Evolutionary conservation across 1,140 invertebrate species (phyloP), one percentile per base, ranked within the genome.

Genomic region (Lysiphlebus fabarum): DNA sequence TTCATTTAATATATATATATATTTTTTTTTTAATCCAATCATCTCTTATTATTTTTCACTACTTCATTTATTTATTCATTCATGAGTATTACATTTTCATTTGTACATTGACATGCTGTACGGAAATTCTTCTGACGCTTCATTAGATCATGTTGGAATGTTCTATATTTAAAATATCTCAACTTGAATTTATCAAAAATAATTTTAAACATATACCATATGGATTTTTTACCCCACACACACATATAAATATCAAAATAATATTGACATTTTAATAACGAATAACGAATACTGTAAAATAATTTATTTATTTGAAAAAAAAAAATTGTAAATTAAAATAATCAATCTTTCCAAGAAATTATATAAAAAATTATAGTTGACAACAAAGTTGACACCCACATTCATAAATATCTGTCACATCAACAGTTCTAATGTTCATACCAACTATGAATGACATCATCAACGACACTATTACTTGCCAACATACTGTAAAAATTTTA

Each of bases 1-100:
- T 42, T 53, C 5, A n/a, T n/a, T n/a, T n/a, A n/a, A n/a, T n/a
- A n/a, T n/a, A n/a, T n/a, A n/a, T n/a, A n/a, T n/a, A n/a, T n/a
- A n/a, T n/a, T n/a, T n/a, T 26, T 42, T 53, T 36, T 26, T 37
- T 26, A 26, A n/a, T 6, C n/a, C 49, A 37, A 36, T 36, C 49
- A 37, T 51, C 49, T 11, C 33, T 7, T 36, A 51, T 51, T 37
- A 33, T 37, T 26, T 51, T 51, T n/a, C 49, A 36, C 41, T 55
- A 17, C 9, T 36, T 55, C 53, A 55, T 55, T 55, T 55, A 55
- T 55, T 55, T 45, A 55, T 55, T 51, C 49, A 17, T 26, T 7
- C 43, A n/a, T n/a, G n/a, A n/a, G n/a, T n/a, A n/a, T n/a, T n/a
- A n/a, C 8, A 12, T 14, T 33, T 12, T 9, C 49, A 4, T 17